Conservation (phyloP, 2,888 invertebrate species). For the Julus scanicus region DNA sequence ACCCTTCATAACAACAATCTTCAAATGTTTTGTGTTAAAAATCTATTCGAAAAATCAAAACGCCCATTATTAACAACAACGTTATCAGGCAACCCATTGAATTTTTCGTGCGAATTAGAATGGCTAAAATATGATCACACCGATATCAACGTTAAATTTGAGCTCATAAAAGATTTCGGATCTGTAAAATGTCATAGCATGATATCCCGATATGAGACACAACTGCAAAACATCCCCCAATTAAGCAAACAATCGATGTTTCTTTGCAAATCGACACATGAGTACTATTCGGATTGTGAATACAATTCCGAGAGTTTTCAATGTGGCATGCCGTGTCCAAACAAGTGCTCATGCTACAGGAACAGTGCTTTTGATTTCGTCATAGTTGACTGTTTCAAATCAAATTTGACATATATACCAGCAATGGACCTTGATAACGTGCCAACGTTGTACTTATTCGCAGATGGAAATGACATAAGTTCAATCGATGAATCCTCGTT, state of each 20-base stretch:
- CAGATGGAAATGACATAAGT: neutral
- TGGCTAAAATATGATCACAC: constrained; percentile 24
- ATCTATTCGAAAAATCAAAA: too few relatives aligned
- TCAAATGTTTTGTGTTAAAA: neutral
- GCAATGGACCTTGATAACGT: neutral
- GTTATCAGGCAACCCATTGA: constrained; percentile 48
- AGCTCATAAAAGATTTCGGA: neutral
- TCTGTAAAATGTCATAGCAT: constrained; percentile 14
- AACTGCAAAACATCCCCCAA: neutral
- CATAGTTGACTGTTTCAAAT: neutral
- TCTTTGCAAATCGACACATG: neutral
- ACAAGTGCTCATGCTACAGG: constrained; percentile 18
- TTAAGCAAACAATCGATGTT: neutral
- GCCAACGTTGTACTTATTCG: neutral
- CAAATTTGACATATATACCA: constrained; percentile 16
- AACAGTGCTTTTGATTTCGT: neutral
- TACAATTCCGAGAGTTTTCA: neutral
- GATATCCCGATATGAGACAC: neutral
- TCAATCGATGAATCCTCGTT: neutral
- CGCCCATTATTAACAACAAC: too few relatives aligned
- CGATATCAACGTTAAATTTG: neutral
- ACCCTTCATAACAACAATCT: constrained; percentile 46
- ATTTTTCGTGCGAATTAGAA: constrained; percentile 43
- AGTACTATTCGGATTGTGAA: neutral
- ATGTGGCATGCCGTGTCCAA: constrained; percentile 10